These are phyloP conservation scores for Apolygus lucorum DNA, from an alignment of 1,140 invertebrate species.

Conservation along the genomic window DNA sequence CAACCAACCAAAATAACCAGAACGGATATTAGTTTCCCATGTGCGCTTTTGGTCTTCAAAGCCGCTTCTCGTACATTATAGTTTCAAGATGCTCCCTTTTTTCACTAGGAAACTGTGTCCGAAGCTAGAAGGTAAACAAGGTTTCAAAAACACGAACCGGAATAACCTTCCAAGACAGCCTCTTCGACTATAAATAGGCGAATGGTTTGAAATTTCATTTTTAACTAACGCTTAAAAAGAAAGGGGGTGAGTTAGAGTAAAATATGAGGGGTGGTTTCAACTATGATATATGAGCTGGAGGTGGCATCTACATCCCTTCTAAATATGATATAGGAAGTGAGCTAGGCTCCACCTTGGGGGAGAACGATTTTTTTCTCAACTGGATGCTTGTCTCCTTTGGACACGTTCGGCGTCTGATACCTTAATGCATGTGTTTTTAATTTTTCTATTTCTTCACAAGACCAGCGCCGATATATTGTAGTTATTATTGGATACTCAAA, in stretches of 20 bases:
- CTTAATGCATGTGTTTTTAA: too few relatives aligned
- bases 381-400: not conserved
- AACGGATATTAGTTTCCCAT: too few relatives aligned
- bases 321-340: slow-evolving; percentile 1
- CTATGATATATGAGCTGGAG: slow-evolving; percentile 1
- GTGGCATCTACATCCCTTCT: slow-evolving; percentile 3
- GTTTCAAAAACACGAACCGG: not conserved
- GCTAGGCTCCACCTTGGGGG: not conserved
- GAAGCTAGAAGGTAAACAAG: not conserved
- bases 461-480: too few relatives aligned
- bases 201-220: slow-evolving; percentile 12
- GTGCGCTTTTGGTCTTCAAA: too few relatives aligned
- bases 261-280: slow-evolving; percentile 1
- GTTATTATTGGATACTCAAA: too few relatives aligned
- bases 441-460: too few relatives aligned
- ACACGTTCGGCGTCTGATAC: not conserved
- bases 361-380: not conserved
- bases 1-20: too few relatives aligned
- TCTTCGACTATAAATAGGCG: not conserved
- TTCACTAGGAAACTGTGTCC: too few relatives aligned
- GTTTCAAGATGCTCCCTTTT: too few relatives aligned
- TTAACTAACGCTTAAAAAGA: not conserved
- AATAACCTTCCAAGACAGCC: not conserved
- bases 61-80: too few relatives aligned
- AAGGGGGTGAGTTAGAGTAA: not conserved